A percentile compares a stretch with the other conserved stretches of the same genome.
phyloP scores from a whole-genome alignment of 1,140 invertebrate genomes.

The Drosophila sturtevanti region DNA sequence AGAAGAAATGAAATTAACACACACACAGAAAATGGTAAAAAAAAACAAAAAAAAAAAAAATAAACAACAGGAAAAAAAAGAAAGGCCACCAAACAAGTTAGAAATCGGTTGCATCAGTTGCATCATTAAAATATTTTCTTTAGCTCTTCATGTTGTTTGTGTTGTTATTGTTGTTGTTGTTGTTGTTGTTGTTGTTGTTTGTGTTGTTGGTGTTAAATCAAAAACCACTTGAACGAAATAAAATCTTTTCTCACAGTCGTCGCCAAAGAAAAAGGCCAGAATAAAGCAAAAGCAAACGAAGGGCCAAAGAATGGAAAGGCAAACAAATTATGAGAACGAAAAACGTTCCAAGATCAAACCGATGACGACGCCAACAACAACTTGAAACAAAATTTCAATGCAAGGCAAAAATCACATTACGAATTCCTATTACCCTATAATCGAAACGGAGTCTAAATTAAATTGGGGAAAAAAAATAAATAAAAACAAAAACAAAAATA shows the following conservation, averaged over 20 bases:
- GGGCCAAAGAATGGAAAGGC: constrained; percentile 16
- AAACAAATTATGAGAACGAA: constrained; percentile 78
- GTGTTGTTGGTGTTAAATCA: constrained; percentile 75
- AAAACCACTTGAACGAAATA: constrained; percentile 80
- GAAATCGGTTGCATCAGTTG: constrained; percentile 74
- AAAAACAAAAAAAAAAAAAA: constrained; percentile 25
- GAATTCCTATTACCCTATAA: neutral
- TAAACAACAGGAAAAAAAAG: constrained; percentile 19
- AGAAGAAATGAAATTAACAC: constrained; percentile 1
- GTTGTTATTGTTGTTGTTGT: constrained; percentile 12
- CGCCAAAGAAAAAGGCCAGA: constrained; percentile 5
- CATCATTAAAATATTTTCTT: constrained; percentile 79
- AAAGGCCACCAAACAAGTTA: constrained; percentile 72
- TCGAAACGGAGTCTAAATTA: too few species aligned
- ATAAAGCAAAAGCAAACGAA: neutral
- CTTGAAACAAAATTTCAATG: neutral
- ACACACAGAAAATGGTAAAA: constrained; percentile 5
- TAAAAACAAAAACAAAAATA: too few species aligned
- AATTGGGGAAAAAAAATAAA: too few species aligned
- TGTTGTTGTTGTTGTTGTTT: constrained; percentile 18
- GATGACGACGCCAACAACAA: constrained; percentile 12
- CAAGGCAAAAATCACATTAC: too few species aligned
- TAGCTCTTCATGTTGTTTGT: constrained; percentile 41
- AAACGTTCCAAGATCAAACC: constrained; percentile 59
- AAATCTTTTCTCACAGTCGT: constrained; percentile 76